These are phyloP conservation scores for Sebastes taczanowskii DNA, from an alignment of 2,797 vertebrate species.

Conservation along the genomic window DNA sequence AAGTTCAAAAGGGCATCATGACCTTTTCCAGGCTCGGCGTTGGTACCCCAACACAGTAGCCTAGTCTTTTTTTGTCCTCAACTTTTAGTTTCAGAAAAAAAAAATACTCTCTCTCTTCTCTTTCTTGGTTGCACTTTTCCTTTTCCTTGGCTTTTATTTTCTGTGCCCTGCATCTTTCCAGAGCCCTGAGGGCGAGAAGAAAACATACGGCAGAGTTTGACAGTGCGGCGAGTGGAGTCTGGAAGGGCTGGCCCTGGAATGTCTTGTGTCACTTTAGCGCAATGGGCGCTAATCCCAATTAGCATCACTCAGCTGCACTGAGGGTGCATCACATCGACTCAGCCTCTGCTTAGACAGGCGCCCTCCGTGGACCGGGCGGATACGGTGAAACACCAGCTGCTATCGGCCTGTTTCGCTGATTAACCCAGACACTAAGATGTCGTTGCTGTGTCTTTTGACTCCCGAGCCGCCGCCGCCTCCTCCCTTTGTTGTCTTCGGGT, in stretches of 20 bases:
- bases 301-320: conserved; percentile 71
- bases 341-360: conserved; percentile 70
- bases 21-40: conserved; percentile 57
- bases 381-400: conserved; percentile 75
- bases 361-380: conserved; percentile 67
- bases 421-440: conserved; percentile 80
- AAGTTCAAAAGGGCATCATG: conserved; percentile 78
- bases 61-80: neutral
- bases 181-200: conserved; percentile 37
- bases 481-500: conserved; percentile 68
- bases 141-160: conserved; percentile 1
- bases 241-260: conserved; percentile 46
- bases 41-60: conserved; percentile 26
- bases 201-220: conserved; percentile 70
- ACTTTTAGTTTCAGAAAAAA: neutral
- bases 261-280: conserved; percentile 71
- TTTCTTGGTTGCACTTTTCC: neutral
- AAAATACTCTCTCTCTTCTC: neutral
- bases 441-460: conserved; percentile 72
- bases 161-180: conserved; percentile 49
- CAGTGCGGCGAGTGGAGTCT: conserved; percentile 49
- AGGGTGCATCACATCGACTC: conserved; percentile 73
- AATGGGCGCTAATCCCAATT: conserved; percentile 77
- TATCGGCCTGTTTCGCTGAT: conserved; percentile 78
- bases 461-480: conserved; percentile 65